These are phyloP conservation scores for Eristalinus sepulchralis DNA, from an alignment of 2,888 invertebrate species.

Conservation along the genomic window DNA sequence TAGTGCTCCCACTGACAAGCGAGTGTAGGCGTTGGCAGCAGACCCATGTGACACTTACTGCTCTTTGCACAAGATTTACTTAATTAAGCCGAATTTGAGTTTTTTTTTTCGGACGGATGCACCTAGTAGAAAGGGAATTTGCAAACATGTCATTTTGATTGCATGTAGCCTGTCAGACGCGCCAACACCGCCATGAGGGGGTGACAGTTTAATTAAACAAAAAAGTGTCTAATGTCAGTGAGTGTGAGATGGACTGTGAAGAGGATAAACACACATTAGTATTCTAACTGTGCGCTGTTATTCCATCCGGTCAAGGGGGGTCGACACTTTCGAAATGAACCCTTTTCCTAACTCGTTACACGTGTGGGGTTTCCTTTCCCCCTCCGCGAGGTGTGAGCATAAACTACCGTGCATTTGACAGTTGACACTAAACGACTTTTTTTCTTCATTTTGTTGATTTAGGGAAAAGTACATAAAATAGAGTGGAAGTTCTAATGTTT, in stretches of 20 bases:
- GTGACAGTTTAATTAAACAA: constrained; percentile 43
- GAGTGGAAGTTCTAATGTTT: background rate
- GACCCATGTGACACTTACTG: background rate
- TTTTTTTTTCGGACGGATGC: background rate
- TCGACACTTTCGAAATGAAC: constrained; percentile 46
- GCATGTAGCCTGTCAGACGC: background rate
- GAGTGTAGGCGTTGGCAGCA: background rate
- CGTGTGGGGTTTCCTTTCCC: constrained; percentile 58
- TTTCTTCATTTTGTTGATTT: constrained; percentile 50
- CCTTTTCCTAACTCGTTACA: constrained; percentile 43
- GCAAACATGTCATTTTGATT: constrained; percentile 1
- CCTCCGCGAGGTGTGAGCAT: constrained; percentile 35
- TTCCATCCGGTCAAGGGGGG: constrained; percentile 61
- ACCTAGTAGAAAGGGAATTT: background rate
- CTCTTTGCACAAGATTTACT: constrained; percentile 10
- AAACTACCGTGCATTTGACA: constrained; percentile 59
- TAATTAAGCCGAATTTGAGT: background rate
- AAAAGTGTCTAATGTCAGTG: background rate
- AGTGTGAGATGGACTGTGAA: background rate
- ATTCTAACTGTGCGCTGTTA: constrained; percentile 45
- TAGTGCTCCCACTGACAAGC: background rate
- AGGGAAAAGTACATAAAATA: constrained; percentile 12
- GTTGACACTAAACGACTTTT: constrained; percentile 65
- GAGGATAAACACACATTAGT: constrained; percentile 35
- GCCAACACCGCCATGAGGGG: too few species aligned